Evolutionary conservation across 2,113 vertebrate genomes (phyloP), one percentile per base, ranked within the genome.

Genomic region (Trogon melanurus): DNA sequence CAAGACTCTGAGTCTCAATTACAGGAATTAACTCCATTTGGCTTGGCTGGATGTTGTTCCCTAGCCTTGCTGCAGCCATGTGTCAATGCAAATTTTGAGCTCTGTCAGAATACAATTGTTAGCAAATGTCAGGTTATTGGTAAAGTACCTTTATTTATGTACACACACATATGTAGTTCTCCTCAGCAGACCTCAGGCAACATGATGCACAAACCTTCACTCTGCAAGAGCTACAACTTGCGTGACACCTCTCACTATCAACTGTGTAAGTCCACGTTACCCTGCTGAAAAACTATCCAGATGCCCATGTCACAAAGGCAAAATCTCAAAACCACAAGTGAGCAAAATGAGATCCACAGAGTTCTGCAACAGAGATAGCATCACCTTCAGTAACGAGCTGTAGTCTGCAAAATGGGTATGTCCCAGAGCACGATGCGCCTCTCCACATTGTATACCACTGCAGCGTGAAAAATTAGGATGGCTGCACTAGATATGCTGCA

Each of bases 21-120:
- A 92, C 45, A 74, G 66, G 73, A 94, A 92, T 92, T 81, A 92
- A 91, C 73, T 92, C 45, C 54, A 32, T 85, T 91, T 95, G 87
- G 62, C 84, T 73, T 61, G 57, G 58, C 57, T 86, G 50, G 61
- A 72, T 91, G 89, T 95, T 81, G 61, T 83, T 93, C 38, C 34
- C 26, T 30, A 61, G 61, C 60, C 61, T 84, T 30, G 29, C 48
- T 71, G 65, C 26, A 61, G 16, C 64, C 18, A 17, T 4, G 15
- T 83, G 64, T 67, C 73, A 51, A 8, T 81, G 60, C 32, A 66
- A 85, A 95, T 91, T 80, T 44, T 73, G 48, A 88, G 51, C 36
- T 60, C 1, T 2, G 16, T 48, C 53, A 51, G 27, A 91, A 88
- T 11, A 66, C 26, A 91, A 85, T 79, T 36, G 27, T 70, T 34